These are phyloP conservation scores for Peromyscus nudipes DNA, from an alignment of 2,797 vertebrate genomes.

Conservation along the genomic window DNA sequence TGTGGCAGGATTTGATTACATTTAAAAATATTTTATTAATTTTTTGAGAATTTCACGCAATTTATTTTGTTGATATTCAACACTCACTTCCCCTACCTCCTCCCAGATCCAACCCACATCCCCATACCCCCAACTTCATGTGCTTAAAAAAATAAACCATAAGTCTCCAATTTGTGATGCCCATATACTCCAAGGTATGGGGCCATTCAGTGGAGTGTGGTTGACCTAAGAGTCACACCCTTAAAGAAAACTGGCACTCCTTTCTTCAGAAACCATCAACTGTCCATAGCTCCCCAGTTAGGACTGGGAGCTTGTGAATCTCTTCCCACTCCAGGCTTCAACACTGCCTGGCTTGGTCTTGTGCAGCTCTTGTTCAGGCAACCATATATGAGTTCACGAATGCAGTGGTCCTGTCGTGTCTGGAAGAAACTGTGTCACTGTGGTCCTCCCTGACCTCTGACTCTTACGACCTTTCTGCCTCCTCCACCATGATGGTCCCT, in stretches of 20 bases:
- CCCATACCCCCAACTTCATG: not conserved
- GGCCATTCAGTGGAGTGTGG: not conserved
- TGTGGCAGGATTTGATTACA: not conserved
- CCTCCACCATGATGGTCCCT: not conserved
- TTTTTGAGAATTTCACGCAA: not conserved
- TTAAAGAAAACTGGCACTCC: not conserved
- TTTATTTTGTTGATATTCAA: not conserved
- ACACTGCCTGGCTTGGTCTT: not conserved
- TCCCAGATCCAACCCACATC: not conserved
- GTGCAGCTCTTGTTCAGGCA: not conserved
- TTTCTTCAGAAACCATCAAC: not conserved
- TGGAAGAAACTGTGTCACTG: not conserved
- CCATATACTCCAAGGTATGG: not conserved
- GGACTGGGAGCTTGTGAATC: too few species aligned
- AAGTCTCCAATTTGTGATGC: not conserved
- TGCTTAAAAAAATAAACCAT: not conserved
- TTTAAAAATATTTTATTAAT: not conserved
- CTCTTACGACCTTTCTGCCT: not conserved
- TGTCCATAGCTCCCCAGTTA: not conserved
- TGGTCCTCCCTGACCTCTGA: not conserved
- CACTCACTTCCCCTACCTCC: not conserved
- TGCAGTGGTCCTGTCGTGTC: not conserved
- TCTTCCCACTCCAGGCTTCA: not conserved
- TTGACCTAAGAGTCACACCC: not conserved
- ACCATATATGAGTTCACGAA: not conserved